Conservation (phyloP, 2,888 invertebrate genomes). For the Gandaritis pyraliata region DNA sequence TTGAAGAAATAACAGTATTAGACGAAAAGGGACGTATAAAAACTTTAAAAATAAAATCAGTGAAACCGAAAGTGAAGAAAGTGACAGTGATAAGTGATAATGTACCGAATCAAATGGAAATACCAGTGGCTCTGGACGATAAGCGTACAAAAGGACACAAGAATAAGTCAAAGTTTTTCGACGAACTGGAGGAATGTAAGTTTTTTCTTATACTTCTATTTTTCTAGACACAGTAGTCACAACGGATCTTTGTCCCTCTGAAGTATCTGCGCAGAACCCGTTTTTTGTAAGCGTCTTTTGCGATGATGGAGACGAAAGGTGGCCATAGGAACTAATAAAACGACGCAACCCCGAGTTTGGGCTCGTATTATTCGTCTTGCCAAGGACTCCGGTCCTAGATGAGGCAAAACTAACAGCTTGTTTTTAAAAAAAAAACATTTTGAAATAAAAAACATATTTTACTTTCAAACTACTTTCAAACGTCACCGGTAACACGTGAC, state of each 20-base stretch:
- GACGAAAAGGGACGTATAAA: conserved; percentile 67
- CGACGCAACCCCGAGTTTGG: too few species aligned
- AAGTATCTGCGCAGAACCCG: too few species aligned
- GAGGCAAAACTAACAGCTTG: too few species aligned
- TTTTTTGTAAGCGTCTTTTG: too few species aligned
- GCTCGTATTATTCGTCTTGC: too few species aligned
- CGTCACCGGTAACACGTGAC: background rate
- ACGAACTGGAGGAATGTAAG: conserved; percentile 89
- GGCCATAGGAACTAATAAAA: too few species aligned
- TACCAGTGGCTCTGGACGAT: conserved; percentile 35
- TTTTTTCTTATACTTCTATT: conserved; percentile 44
- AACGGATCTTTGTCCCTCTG: too few species aligned
- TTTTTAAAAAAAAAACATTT: too few species aligned
- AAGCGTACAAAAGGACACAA: conserved; percentile 37
- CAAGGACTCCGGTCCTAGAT: too few species aligned
- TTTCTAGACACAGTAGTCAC: too few species aligned
- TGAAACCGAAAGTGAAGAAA: conserved; percentile 47
- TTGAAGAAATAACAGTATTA: conserved; percentile 72
- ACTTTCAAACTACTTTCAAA: conserved; percentile 2
- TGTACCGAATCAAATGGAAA: conserved; percentile 35
- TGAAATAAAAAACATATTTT: too few species aligned
- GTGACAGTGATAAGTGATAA: conserved; percentile 28
- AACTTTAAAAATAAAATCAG: conserved; percentile 69
- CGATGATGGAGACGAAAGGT: too few species aligned
- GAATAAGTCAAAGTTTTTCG: conserved; percentile 86